Percentiles rank a stretch among this genome's conserved stretches.
Evolutionary conservation across 2,113 vertebrate species (phyloP).

Genomic region (Anoura caudifer): DNA sequence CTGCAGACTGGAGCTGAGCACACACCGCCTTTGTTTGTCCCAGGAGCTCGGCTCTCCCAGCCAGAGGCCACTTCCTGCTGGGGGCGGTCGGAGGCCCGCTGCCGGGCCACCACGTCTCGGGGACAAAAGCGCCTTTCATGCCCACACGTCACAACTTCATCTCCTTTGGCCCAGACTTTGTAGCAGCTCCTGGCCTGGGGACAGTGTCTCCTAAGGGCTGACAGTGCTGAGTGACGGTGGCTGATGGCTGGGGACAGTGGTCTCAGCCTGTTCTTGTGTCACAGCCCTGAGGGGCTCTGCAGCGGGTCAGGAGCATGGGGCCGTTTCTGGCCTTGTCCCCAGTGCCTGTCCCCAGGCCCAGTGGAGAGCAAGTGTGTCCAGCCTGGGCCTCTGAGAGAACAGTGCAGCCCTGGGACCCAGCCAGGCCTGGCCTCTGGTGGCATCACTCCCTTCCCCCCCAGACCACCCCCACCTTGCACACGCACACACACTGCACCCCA

Average conservation of each 20-base stretch:
- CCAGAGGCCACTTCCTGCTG: slow-evolving; percentile 71
- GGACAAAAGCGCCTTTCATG: slow-evolving; percentile 84
- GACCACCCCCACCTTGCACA: too few species aligned
- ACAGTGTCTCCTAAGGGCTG: rapidly evolving
- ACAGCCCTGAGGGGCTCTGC: rapidly evolving
- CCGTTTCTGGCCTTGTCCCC: rapidly evolving
- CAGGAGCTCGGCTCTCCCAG: slow-evolving; percentile 32
- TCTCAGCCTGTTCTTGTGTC: rapidly evolving
- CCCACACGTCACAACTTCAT: slow-evolving; percentile 72
- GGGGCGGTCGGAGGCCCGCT: slow-evolving; percentile 64
- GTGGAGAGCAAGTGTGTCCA: rapidly evolving
- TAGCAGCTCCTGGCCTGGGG: neutral
- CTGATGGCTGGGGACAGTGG: rapidly evolving
- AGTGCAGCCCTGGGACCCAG: rapidly evolving
- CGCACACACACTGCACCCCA: neutral
- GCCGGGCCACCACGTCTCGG: slow-evolving; percentile 54
- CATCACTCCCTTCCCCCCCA: too few species aligned
- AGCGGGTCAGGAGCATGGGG: rapidly evolving
- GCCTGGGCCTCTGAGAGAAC: rapidly evolving
- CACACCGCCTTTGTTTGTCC: slow-evolving; percentile 42
- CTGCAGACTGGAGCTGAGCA: neutral
- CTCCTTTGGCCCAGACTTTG: neutral
- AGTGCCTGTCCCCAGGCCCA: rapidly evolving
- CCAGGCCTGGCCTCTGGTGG: too few species aligned
- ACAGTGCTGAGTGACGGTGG: rapidly evolving